Evolutionary conservation across 2,888 invertebrate species (phyloP).

Genomic region (Parasteatoda lunata): DNA sequence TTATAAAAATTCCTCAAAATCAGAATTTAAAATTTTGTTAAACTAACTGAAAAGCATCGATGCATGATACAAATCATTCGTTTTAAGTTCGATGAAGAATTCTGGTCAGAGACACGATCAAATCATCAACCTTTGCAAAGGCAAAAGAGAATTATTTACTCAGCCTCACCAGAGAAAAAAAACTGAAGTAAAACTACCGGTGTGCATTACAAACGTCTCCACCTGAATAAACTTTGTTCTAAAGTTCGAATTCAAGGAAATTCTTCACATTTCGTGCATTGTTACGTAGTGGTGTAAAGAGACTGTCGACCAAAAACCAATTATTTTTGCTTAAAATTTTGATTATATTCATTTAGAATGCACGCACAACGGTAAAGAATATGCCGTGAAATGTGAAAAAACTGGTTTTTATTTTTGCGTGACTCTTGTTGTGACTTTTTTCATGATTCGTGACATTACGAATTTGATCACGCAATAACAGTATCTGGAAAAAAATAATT

Average conservation of each 20-base stretch:
- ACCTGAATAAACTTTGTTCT: conserved; percentile 23
- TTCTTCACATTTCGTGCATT: conserved; percentile 32
- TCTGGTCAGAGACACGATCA: background rate
- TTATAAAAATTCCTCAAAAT: too few relatives aligned
- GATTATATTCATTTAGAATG: background rate
- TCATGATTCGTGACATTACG: background rate
- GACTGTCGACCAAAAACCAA: background rate
- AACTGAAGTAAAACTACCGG: background rate
- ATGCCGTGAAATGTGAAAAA: background rate
- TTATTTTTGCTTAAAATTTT: background rate
- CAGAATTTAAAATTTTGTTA: too few relatives aligned
- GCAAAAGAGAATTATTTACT: conserved; percentile 17
- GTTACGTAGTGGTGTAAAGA: background rate
- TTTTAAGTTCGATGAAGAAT: too few relatives aligned
- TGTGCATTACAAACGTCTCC: conserved; percentile 10
- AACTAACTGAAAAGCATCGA: too few relatives aligned
- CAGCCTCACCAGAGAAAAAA: conserved; percentile 19
- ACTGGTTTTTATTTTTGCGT: background rate
- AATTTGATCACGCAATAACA: background rate
- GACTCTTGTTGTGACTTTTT: background rate
- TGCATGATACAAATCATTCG: too few relatives aligned
- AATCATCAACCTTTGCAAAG: conserved; percentile 18
- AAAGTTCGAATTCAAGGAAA: conserved; percentile 31
- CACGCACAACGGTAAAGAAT: background rate
- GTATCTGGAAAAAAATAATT: background rate